Percentiles rank a stretch among this genome's conserved stretches.
These are phyloP conservation scores for Gopherus flavomarginatus DNA, from an alignment of 2,113 vertebrate genomes.

Conservation along the genomic window DNA sequence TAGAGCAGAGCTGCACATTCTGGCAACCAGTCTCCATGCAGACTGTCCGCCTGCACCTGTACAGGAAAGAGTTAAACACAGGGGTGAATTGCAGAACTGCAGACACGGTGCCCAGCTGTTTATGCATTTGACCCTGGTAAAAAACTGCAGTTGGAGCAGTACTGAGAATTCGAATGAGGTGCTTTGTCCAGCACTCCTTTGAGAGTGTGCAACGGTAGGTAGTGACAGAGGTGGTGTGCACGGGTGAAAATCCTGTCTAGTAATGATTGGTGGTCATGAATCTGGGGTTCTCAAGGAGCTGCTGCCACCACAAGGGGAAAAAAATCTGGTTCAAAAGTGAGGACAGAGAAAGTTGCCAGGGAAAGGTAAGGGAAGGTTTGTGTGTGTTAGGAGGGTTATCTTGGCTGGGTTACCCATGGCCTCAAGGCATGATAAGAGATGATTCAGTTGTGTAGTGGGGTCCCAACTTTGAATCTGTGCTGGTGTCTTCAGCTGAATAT, in stretches of 20 bases:
- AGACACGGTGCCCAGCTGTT: not conserved
- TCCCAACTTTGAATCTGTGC: not conserved
- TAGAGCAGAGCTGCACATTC: slow-evolving; percentile 84
- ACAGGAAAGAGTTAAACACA: not conserved
- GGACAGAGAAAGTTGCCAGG: not conserved
- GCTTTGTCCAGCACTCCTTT: not conserved
- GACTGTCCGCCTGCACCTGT: slow-evolving; percentile 81
- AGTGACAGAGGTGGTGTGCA: rapidly evolving
- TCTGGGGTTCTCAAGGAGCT: not conserved
- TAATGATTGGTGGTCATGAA: not conserved
- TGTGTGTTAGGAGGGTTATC: not conserved
- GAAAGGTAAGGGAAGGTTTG: not conserved
- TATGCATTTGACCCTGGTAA: not conserved
- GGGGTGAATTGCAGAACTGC: not conserved
- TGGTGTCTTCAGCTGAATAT: not conserved
- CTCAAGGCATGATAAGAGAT: not conserved
- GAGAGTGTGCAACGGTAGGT: rapidly evolving
- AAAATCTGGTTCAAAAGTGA: not conserved
- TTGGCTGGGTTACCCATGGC: not conserved
- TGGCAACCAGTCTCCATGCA: slow-evolving; percentile 90
- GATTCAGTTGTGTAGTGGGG: not conserved
- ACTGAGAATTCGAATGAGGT: not conserved
- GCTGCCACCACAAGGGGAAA: not conserved
- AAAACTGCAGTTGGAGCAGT: not conserved
- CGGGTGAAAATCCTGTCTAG: not conserved